Base-by-base conservation (phyloP, 2,113 vertebrate genomes). In the Fregata magnificens region DNA sequence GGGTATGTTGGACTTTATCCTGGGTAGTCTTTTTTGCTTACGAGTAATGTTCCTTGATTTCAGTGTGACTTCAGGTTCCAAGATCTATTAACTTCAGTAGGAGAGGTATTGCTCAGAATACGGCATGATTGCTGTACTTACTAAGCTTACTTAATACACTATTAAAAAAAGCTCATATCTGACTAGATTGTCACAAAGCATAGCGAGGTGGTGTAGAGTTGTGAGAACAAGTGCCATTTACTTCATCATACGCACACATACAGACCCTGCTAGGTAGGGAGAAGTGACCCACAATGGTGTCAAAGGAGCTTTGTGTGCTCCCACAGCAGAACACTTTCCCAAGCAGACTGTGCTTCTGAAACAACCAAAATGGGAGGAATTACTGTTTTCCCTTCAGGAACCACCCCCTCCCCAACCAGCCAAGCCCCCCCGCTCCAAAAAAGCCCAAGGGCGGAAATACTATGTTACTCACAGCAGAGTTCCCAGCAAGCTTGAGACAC, bases 401-500 rank as follows among this genome's bases (percentile, higher is more conserved):
- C 13, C 0, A 32, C 2, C 0, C 0, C 9, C 5, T 70, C 17
- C 7, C 5, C 28, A 71, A 2, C 1, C 15, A 83, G 32, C 17
- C 3, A 47, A 21, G 5, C 12, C 6, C 0, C 4, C 2, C 28
- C 14, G 13, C 26, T 16, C 5, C 16, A 65, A 82, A 88, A 45
- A 4, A 1, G 2, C 5, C 29, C 8, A 22, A 52, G 16, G 2
- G 8, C 45, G 16, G 21, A 86, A 82, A 52, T 12, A 34, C 7
- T 25, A 7, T 56, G 8, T 15, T 87, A 22, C 20, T 76, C 47
- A 72, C 24, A 53, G 17, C 7, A 24, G n/a, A 82, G 24, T 52
- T 65, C 28, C 14, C 20, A 65, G 15, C 5, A 84, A 76, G 8
- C 4, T n/a, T 79, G 18, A 69, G 20, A 88, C 21, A 45, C 14